phyloP scores from a whole-genome alignment of 2,888 invertebrate genomes.

The Cephonodes hylas region DNA sequence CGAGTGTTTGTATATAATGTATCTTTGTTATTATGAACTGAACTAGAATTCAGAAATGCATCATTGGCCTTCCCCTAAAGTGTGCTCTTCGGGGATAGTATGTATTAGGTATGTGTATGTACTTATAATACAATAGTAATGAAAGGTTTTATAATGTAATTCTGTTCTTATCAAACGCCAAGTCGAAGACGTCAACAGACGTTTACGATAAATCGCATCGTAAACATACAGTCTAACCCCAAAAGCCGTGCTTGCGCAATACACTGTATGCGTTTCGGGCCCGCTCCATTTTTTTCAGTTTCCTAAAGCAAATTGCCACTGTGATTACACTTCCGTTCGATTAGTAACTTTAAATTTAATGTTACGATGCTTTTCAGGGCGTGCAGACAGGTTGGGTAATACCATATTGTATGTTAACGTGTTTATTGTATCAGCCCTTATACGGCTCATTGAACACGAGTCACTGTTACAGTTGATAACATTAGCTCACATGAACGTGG shows the following conservation, averaged over 20 bases:
- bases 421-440: background rate
- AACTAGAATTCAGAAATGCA: too few species aligned
- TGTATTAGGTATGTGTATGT: too few species aligned
- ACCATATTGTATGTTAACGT: background rate
- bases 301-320: slow-evolving; percentile 20
- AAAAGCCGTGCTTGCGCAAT: background rate
- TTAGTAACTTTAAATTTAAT: background rate
- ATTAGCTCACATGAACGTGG: background rate
- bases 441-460: too few species aligned
- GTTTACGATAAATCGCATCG: background rate
- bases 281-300: slow-evolving; percentile 21
- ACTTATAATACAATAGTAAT: too few species aligned
- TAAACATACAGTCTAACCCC: background rate
- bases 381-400: background rate
- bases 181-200: background rate
- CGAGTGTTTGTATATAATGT: too few species aligned
- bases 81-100: too few species aligned
- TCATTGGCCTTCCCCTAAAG: too few species aligned
- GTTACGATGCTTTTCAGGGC: background rate
- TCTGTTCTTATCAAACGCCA: background rate
- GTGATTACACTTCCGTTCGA: slow-evolving; percentile 24
- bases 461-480: too few species aligned
- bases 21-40: too few species aligned
- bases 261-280: background rate
- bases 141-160: too few species aligned